Evolutionary conservation across 2,113 vertebrate species (phyloP).

Genomic region (Epinephelus moara): DNA sequence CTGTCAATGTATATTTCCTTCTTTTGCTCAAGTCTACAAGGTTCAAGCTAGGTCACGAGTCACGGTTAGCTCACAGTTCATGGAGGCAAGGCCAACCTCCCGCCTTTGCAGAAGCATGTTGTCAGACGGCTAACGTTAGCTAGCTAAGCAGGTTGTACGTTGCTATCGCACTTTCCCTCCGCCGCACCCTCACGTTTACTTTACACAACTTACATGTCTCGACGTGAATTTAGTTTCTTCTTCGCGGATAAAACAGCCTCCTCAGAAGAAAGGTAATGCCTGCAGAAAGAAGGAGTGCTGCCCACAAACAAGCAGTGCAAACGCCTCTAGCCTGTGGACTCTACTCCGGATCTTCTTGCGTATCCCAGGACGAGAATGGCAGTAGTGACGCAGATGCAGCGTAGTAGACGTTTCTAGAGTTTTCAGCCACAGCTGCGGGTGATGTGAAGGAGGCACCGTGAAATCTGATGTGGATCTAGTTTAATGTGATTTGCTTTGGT

Average conservation of each 20-base stretch:
- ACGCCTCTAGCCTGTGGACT: conserved; percentile 49
- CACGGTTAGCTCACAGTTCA: conserved; percentile 1
- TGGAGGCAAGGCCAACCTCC: conserved; percentile 69
- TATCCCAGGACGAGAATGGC: conserved; percentile 57
- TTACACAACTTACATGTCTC: conserved; percentile 75
- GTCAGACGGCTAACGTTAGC: conserved; percentile 56
- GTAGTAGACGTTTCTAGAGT: conserved; percentile 80
- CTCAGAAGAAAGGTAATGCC: not conserved
- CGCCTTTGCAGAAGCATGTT: conserved; percentile 76
- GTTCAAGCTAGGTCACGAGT: not conserved
- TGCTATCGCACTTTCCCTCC: conserved; percentile 6
- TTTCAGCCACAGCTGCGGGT: conserved; percentile 64
- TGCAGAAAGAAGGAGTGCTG: conserved; percentile 21
- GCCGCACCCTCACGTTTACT: not conserved
- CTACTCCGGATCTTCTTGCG: conserved; percentile 55
- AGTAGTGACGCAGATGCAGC: conserved; percentile 61
- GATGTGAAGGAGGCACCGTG: not conserved
- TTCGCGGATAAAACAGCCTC: conserved; percentile 6
- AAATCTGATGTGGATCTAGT: not conserved
- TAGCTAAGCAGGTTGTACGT: not conserved
- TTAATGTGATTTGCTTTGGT: not conserved
- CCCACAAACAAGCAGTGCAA: conserved; percentile 41
- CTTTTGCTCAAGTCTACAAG: fast-evolving
- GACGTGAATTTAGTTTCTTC: conserved; percentile 21
- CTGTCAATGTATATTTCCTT: fast-evolving